These are phyloP conservation scores for Silurus glanis DNA, from an alignment of 2,113 vertebrate genomes.

Conservation along the genomic window DNA sequence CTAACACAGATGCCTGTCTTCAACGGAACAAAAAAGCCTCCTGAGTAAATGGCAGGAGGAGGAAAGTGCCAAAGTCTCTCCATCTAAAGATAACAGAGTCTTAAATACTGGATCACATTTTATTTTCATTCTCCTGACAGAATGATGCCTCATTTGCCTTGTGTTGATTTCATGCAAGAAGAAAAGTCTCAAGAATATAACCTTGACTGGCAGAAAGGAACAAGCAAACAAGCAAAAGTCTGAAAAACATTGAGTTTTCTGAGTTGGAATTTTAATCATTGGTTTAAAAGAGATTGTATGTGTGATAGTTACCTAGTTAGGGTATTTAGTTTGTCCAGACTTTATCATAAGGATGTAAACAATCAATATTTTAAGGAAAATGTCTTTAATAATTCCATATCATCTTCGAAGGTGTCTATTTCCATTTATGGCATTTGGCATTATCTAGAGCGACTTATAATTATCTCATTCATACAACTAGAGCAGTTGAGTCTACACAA, in stretches of 20 bases:
- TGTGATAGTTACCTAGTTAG: background rate
- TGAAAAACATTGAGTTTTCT: conserved; percentile 1
- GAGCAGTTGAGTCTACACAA: too few relatives aligned
- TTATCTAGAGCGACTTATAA: too few relatives aligned
- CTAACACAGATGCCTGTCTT: conserved; percentile 43
- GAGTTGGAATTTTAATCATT: conserved; percentile 3
- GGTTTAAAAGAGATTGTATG: background rate
- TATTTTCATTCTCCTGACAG: conserved; percentile 28
- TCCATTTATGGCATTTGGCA: too few relatives aligned
- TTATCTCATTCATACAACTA: too few relatives aligned
- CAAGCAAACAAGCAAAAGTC: background rate
- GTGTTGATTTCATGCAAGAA: background rate
- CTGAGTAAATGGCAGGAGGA: conserved; percentile 54
- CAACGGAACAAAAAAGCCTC: conserved; percentile 54
- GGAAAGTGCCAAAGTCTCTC: conserved; percentile 61
- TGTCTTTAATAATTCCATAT: background rate
- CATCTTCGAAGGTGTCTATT: too few relatives aligned
- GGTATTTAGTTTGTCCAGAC: background rate
- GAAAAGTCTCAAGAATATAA: background rate
- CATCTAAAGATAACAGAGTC: conserved; percentile 61
- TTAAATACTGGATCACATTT: conserved; percentile 54
- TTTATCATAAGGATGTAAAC: background rate
- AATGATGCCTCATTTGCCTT: background rate
- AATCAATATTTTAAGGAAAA: background rate
- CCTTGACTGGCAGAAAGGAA: background rate